Evolutionary conservation across 2,797 vertebrate genomes (phyloP), one percentile per base, ranked within the genome.

Genomic region (Gastrophryne carolinensis): DNA sequence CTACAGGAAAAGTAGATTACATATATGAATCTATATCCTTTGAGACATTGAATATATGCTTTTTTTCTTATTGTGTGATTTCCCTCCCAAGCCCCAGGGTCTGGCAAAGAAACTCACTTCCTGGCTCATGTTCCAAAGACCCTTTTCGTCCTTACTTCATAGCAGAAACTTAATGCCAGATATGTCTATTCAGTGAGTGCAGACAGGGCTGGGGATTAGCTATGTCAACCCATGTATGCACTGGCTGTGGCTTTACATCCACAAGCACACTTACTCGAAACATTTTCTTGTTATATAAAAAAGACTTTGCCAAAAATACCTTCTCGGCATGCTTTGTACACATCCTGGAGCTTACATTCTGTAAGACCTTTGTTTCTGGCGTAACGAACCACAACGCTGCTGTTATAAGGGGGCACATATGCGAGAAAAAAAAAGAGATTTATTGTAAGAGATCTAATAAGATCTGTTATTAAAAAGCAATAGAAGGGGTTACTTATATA

Each of bases 21-120:
- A 47, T 63, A 35, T 23, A 56, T 47, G 66, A 70, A 70, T 63
- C n/a, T 54, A 52, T 54, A 37, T 53, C 34, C 66, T 76, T 70
- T 77, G 58, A 70, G 74, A 77, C 69, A 69, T 49, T 21, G 34
- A 76, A 77, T 77, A 63, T 77, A 71, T 65, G 39, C 17, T 67
- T 75, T 75, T 50, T 67, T 67, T 57, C n/a, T 57, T 57, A 32
- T 47, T 70, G 58, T 63, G 64, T 47, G 13, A 26, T 67, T 72
- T 58, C 52, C 75, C 60, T 57, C 67, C 67, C 75, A 78, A 78
- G 58, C 75, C 75, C 75, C 62, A 54, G 75, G 75, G 75, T 72
- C 52, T 58, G 75, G 60, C 50, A 53, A 78, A 78, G 60, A 71
- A 71, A 78, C 64, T 71, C 75, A 71, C 75, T 71, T 78, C 75